Conservation (phyloP, 2,797 vertebrate species). For the Oreortyx pictus region DNA sequence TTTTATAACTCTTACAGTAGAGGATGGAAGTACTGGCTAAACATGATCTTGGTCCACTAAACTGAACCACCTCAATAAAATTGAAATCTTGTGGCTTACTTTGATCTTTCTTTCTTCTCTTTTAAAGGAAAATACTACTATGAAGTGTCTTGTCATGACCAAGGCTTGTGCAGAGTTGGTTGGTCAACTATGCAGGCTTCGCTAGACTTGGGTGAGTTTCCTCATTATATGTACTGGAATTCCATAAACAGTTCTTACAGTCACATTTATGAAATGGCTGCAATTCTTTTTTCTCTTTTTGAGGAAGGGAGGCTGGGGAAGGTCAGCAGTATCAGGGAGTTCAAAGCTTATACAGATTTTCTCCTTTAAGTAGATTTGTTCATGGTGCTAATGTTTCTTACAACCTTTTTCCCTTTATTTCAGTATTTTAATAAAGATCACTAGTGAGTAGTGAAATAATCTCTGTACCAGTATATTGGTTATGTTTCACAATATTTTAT, state of each 20-base stretch:
- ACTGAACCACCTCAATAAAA: not conserved
- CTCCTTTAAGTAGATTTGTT: not conserved
- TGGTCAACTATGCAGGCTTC: constrained; percentile 94
- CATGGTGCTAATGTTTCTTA: not conserved
- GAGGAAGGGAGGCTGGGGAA: not conserved
- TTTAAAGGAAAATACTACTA: constrained; percentile 92
- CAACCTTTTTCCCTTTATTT: not conserved
- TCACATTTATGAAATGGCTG: fast-evolving
- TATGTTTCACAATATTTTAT: not conserved
- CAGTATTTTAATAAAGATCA: not conserved
- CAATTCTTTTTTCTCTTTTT: not conserved
- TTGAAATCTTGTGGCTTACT: not conserved
- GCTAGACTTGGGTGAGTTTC: constrained; percentile 89
- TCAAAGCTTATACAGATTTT: not conserved
- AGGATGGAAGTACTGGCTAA: not conserved
- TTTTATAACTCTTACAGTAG: not conserved
- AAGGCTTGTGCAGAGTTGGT: constrained; percentile 94
- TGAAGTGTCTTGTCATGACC: constrained; percentile 94
- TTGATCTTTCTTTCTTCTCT: not conserved
- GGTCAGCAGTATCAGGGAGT: fast-evolving
- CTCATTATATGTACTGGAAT: not conserved
- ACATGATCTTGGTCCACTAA: not conserved
- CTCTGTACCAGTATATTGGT: not conserved
- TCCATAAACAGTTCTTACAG: not conserved
- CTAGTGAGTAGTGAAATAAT: not conserved